Evolutionary conservation across 2,797 vertebrate species (phyloP).

Genomic region (Gallinago solitaria): DNA sequence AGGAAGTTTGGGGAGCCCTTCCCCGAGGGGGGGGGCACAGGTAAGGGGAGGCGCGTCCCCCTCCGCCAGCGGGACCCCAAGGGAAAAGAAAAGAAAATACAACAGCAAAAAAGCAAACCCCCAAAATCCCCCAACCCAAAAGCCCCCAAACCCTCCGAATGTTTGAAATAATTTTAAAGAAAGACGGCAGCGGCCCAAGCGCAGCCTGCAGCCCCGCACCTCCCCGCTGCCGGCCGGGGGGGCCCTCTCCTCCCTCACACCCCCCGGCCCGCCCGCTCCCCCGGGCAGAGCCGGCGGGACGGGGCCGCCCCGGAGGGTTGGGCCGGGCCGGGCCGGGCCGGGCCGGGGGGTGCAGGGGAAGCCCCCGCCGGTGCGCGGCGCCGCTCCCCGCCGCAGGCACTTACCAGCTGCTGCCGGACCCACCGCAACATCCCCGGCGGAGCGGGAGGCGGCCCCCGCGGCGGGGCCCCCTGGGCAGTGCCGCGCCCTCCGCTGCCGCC

Average conservation of each 20-base stretch:
- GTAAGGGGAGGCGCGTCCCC: neutral
- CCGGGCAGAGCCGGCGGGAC: neutral
- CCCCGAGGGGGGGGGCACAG: neutral
- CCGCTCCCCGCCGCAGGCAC: neutral
- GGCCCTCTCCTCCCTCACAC: neutral
- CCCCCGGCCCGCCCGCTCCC: neutral
- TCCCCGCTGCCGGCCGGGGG: too few relatives aligned
- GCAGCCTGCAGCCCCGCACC: neutral
- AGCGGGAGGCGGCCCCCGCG: slow-evolving; percentile 3
- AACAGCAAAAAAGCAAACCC: too few relatives aligned
- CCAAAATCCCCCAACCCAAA: neutral
- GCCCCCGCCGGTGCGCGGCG: too few relatives aligned
- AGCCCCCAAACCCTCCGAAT: neutral
- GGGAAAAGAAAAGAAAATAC: fast-evolving
- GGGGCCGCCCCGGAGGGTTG: neutral
- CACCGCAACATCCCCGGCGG: slow-evolving; percentile 88
- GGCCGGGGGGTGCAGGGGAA: neutral
- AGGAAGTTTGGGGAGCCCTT: neutral
- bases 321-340: neutral
- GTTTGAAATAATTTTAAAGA: neutral
- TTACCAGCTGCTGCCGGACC: slow-evolving; percentile 96
- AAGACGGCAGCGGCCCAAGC: fast-evolving
- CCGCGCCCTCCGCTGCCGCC: slow-evolving; percentile 20
- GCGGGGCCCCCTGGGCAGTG: neutral
- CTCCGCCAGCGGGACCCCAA: neutral